A percentile compares a stretch with the other conserved stretches of the same genome.
Conservation (phyloP, 2,888 invertebrate species). For the Loripinus fragilis region DNA sequence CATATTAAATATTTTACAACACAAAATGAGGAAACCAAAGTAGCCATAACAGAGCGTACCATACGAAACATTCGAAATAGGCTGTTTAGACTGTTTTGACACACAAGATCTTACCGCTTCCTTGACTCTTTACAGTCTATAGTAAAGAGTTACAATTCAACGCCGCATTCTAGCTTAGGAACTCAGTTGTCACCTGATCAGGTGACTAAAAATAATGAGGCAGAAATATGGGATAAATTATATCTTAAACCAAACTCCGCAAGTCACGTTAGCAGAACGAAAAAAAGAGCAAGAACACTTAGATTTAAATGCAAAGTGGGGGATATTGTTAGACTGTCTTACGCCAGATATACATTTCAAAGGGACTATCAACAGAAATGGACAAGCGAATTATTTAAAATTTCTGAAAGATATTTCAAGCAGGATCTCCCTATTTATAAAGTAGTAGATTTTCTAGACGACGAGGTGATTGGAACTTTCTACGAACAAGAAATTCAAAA, state of each 20-base stretch:
- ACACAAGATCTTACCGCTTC: background rate
- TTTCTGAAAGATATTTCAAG: constrained; percentile 25
- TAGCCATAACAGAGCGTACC: constrained; percentile 24
- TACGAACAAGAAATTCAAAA: constrained; percentile 15
- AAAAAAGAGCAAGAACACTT: background rate
- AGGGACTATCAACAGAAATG: constrained; percentile 50
- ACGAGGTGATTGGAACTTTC: constrained; percentile 18
- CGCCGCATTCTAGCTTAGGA: background rate
- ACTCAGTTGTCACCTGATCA: background rate
- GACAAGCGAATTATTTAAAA: constrained; percentile 46
- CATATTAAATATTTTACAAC: constrained; percentile 32
- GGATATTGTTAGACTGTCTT: constrained; percentile 38
- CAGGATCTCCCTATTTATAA: constrained; percentile 18
- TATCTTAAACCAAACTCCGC: background rate
- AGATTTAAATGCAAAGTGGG: constrained; percentile 41
- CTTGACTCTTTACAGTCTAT: background rate
- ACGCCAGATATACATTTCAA: background rate
- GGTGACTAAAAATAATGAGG: background rate
- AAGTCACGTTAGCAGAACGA: background rate
- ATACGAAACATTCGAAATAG: constrained; percentile 30
- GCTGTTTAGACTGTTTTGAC: constrained; percentile 27
- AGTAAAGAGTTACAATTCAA: background rate
- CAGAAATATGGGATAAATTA: background rate
- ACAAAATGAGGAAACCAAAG: constrained; percentile 39
- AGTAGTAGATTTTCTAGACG: constrained; percentile 18